These are phyloP conservation scores for Phylloscopus trochilus DNA, from an alignment of 2,113 vertebrate genomes.

Conservation along the genomic window DNA sequence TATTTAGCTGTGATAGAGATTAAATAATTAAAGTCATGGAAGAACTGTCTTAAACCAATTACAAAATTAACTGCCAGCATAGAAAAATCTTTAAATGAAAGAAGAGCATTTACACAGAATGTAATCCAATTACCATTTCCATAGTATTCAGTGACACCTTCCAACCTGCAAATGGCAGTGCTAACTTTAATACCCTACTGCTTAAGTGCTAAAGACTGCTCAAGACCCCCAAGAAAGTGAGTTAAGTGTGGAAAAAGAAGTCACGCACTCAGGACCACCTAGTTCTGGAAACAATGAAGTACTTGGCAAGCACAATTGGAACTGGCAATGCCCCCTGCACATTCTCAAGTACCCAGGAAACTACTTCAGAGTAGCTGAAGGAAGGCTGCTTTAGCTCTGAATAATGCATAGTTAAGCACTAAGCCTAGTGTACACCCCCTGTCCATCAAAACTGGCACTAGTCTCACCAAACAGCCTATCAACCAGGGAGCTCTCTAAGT, in stretches of 20 bases:
- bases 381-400: not conserved
- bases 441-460: not conserved
- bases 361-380: not conserved
- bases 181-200: not conserved
- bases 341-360: not conserved
- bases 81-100: not conserved
- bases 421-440: not conserved
- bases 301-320: not conserved
- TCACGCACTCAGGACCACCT: not conserved
- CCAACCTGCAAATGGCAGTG: not conserved
- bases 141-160: not conserved
- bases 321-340: not conserved
- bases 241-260: not conserved
- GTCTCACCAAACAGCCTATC: not conserved
- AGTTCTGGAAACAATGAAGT: not conserved
- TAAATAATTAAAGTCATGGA: not conserved
- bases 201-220: not conserved
- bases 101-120: not conserved
- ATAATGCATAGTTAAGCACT: accelerated
- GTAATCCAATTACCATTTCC: not conserved
- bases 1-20: not conserved
- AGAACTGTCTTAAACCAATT: not conserved
- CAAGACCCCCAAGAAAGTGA: not conserved
- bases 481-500: not conserved
- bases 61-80: not conserved